Conservation (phyloP, 1,140 invertebrate genomes). For the Sweltsa coloradensis region DNA sequence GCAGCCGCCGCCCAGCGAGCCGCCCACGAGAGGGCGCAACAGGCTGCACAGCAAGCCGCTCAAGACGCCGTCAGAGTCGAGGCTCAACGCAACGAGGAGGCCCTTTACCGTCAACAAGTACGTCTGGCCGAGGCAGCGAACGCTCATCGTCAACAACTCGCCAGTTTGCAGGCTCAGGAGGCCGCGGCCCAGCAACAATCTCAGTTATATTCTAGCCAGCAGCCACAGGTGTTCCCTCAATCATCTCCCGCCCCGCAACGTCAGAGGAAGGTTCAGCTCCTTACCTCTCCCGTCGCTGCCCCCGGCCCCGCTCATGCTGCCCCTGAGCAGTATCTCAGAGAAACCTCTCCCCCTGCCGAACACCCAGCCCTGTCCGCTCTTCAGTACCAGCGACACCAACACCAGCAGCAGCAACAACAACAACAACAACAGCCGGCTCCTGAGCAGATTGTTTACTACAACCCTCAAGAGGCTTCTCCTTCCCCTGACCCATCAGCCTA, state of each 20-base stretch:
- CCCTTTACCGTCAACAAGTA: background rate
- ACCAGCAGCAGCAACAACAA: background rate
- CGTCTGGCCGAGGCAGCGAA: conserved; percentile 11
- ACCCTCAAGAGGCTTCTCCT: no score
- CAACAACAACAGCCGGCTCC: background rate
- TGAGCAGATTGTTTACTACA: no score
- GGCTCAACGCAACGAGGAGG: background rate
- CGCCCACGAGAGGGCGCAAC: background rate
- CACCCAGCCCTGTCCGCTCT: background rate
- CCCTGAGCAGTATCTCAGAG: background rate
- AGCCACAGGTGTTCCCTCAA: conserved; percentile 3
- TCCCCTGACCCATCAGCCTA: background rate
- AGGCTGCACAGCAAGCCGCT: background rate
- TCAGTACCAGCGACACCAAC: conserved; percentile 5
- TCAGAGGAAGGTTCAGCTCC: background rate
- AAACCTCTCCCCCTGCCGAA: background rate
- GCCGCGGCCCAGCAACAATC: background rate
- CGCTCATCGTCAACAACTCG: conserved; percentile 6
- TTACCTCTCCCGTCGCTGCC: background rate
- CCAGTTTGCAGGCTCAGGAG: background rate
- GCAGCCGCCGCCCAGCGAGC: background rate
- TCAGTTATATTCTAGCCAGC: background rate
- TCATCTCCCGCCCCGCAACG: background rate
- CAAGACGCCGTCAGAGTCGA: background rate
- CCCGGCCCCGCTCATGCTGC: background rate